These are phyloP conservation scores for Drosophila quinaria DNA, from an alignment of 2,888 invertebrate genomes.

Conservation along the genomic window DNA sequence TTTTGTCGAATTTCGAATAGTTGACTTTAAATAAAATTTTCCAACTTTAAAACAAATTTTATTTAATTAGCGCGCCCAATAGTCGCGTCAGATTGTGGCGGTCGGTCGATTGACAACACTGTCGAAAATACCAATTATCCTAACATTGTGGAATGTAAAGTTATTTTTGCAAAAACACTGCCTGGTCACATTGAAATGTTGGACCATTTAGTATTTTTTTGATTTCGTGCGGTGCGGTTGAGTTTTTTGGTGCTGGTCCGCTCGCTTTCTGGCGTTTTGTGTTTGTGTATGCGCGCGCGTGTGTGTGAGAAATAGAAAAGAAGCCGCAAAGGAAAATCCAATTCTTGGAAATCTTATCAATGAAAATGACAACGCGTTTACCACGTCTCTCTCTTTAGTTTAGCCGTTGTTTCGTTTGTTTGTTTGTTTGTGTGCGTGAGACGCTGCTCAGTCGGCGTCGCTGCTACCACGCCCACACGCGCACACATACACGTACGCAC, in stretches of 20 bases:
- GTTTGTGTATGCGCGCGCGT: constrained; percentile 41
- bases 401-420: constrained; percentile 33
- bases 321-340: constrained; percentile 67
- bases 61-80: too few relatives aligned
- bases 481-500: constrained; percentile 16
- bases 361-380: constrained; percentile 55
- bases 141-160: background rate
- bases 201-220: constrained; percentile 47
- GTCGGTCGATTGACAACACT: background rate
- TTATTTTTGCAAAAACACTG: constrained; percentile 1
- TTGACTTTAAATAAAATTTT: too few relatives aligned
- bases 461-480: constrained; percentile 73
- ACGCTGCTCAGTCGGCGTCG: constrained; percentile 34
- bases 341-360: constrained; percentile 75
- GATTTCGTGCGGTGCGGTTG: constrained; percentile 44
- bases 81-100: too few relatives aligned
- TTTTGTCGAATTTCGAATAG: too few relatives aligned
- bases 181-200: constrained; percentile 16
- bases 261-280: constrained; percentile 37
- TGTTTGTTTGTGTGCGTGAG: constrained; percentile 52
- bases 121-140: constrained; percentile 5
- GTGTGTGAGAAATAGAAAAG: constrained; percentile 43
- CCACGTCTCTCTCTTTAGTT: constrained; percentile 38
- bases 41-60: too few relatives aligned
- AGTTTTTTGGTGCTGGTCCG: constrained; percentile 19